These are phyloP conservation scores for Mercenaria mercenaria DNA, from an alignment of 1,140 invertebrate species.

Conservation along the genomic window DNA sequence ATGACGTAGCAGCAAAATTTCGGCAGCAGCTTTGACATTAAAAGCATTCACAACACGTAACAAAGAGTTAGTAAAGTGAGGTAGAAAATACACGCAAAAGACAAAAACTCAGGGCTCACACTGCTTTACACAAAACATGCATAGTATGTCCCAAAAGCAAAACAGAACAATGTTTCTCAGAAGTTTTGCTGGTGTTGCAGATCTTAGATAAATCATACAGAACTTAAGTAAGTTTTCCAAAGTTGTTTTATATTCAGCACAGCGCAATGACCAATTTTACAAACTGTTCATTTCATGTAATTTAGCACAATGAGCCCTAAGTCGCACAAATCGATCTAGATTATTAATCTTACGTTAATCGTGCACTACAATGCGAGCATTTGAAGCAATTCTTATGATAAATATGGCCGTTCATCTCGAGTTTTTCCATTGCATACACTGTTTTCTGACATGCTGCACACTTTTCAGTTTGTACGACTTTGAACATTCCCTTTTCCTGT, in stretches of 20 bases:
- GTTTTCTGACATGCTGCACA: constrained; percentile 91
- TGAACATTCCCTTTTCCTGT: constrained; percentile 69
- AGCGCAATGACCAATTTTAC: too few relatives aligned
- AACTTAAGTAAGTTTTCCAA: too few relatives aligned
- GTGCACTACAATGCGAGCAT: constrained; percentile 92
- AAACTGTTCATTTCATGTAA: background rate
- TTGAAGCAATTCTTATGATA: constrained; percentile 93
- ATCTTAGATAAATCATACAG: too few relatives aligned
- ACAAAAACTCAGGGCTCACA: constrained; percentile 15
- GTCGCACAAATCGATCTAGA: constrained; percentile 8
- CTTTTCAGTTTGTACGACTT: constrained; percentile 88
- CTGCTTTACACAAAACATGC: background rate
- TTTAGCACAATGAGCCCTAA: background rate
- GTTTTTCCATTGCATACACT: constrained; percentile 93
- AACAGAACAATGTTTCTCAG: too few relatives aligned
- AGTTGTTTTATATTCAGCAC: too few relatives aligned
- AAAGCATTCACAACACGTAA: constrained; percentile 36
- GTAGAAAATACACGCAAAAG: background rate
- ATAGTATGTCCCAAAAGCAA: too few relatives aligned
- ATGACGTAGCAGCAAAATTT: background rate
- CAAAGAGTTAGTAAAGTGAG: background rate
- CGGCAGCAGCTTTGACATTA: background rate
- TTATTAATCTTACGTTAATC: constrained; percentile 89
- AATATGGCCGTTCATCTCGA: constrained; percentile 91
- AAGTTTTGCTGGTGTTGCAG: too few relatives aligned